Conservation (phyloP, 2,113 vertebrate species). For the Myocastor coypus region DNA sequence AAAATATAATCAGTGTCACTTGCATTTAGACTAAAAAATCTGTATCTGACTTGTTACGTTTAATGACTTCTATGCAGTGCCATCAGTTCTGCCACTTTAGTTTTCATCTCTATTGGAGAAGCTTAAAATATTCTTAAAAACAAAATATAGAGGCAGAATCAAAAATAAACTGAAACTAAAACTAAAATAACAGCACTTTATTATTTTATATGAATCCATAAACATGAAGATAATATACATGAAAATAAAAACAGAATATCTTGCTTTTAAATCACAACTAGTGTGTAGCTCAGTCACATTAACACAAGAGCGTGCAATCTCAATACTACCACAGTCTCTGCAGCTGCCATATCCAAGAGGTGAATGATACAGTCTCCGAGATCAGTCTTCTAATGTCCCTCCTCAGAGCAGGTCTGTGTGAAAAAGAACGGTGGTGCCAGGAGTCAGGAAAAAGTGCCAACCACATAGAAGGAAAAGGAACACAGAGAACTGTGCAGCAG, state of each 20-base stretch:
- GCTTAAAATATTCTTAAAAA: conserved; percentile 37
- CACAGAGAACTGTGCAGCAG: background rate
- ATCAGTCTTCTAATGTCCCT: conserved; percentile 4
- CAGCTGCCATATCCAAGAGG: background rate
- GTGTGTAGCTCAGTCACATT: background rate
- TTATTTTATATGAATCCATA: background rate
- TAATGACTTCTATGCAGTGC: background rate
- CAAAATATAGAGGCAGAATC: background rate
- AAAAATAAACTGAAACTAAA: background rate
- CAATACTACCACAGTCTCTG: background rate
- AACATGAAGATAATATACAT: background rate
- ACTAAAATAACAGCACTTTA: background rate
- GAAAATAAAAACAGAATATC: background rate
- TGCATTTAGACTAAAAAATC: background rate
- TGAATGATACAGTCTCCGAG: background rate
- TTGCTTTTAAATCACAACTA: conserved; percentile 1
- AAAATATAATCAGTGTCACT: conserved; percentile 48
- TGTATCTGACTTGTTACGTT: background rate
- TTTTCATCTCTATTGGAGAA: background rate
- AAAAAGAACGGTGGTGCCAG: background rate
- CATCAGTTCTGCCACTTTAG: background rate
- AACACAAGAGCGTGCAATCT: background rate
- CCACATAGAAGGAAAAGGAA: fast-evolving
- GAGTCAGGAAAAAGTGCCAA: background rate
- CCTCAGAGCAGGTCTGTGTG: background rate